Percentiles rank a stretch among this genome's conserved stretches.
These are phyloP conservation scores for Coenonympha glycerion DNA, from an alignment of 2,888 invertebrate genomes.

Conservation along the genomic window DNA sequence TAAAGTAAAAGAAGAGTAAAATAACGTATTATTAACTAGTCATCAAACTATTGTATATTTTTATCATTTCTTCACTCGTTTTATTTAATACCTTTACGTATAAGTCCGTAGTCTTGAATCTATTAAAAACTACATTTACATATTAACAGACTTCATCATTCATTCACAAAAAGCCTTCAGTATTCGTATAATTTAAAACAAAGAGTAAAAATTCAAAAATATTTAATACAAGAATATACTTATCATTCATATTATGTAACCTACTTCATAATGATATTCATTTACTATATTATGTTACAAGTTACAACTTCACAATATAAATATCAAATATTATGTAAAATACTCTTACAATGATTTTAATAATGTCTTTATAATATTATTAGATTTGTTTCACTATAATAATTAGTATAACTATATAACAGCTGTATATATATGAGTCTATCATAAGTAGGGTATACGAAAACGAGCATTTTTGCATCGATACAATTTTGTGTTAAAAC, in stretches of 20 bases:
- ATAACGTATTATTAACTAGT: too few species aligned
- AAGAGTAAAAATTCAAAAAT: slow-evolving; percentile 2
- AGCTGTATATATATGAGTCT: slow-evolving; percentile 2
- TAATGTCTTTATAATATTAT: not conserved
- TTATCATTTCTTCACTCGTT: too few species aligned
- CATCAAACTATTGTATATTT: too few species aligned
- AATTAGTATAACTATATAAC: slow-evolving; percentile 9
- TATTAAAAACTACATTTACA: not conserved
- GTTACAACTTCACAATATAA: not conserved
- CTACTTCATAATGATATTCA: too few species aligned
- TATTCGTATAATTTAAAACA: not conserved
- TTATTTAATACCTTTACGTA: too few species aligned
- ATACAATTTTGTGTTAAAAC: not conserved
- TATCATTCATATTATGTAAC: too few species aligned
- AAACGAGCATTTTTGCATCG: not conserved
- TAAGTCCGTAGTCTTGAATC: too few species aligned
- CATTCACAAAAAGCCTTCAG: not conserved
- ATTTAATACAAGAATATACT: slow-evolving; percentile 6
- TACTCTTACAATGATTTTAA: too few species aligned
- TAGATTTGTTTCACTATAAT: slow-evolving; percentile 1
- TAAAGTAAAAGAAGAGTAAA: too few species aligned
- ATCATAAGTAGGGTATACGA: not conserved
- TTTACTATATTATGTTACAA: not conserved
- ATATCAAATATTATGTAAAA: not conserved
- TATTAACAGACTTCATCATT: not conserved